A percentile compares a stretch with the other conserved stretches of the same genome.
phyloP scores from a whole-genome alignment of 2,888 invertebrate species.

The Leptopterna dolabrata region DNA sequence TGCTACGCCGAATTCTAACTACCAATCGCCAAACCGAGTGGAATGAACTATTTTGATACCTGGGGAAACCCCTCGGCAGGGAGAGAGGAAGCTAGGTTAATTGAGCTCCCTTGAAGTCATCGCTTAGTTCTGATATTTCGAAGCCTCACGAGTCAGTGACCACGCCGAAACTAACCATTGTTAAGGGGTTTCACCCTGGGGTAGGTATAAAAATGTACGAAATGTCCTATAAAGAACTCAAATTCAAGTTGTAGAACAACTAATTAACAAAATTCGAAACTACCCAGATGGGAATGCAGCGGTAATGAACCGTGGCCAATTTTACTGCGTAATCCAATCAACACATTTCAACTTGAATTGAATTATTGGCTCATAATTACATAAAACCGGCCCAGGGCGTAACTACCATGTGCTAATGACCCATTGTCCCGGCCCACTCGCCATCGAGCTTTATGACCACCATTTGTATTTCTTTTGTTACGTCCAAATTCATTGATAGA shows the following conservation, averaged over 20 bases:
- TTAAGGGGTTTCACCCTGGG: not conserved
- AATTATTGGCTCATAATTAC: not conserved
- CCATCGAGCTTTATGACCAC: not conserved
- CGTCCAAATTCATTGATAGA: slow-evolving; percentile 6
- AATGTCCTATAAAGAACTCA: not conserved
- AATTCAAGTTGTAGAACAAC: too few species aligned
- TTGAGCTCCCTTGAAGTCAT: not conserved
- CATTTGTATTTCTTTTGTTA: not conserved
- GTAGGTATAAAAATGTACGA: not conserved
- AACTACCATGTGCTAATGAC: not conserved
- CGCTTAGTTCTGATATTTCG: not conserved
- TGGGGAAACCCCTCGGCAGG: not conserved
- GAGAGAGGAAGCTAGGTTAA: not conserved
- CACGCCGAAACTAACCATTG: not conserved
- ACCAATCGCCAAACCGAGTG: not conserved
- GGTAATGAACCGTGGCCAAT: too few species aligned
- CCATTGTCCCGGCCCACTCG: slow-evolving; percentile 4
- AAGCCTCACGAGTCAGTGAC: not conserved
- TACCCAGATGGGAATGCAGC: too few species aligned
- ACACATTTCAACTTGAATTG: not conserved
- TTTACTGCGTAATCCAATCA: not conserved
- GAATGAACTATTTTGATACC: not conserved
- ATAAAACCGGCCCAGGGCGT: not conserved
- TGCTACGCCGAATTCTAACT: not conserved
- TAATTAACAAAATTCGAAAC: too few species aligned